Conservation (phyloP, 2,888 invertebrate species). For the Globia sparganii region DNA sequence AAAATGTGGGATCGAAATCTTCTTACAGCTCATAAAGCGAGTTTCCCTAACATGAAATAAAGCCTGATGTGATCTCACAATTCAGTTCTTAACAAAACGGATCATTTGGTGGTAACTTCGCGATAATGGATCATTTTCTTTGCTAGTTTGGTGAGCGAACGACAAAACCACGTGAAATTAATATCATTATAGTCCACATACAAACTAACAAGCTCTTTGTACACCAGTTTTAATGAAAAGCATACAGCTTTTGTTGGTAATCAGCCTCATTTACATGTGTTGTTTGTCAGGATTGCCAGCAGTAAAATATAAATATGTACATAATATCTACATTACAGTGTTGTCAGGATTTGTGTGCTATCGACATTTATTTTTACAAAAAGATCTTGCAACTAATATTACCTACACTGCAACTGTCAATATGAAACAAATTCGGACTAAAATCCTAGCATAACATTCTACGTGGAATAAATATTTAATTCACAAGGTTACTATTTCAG, state of each 20-base stretch:
- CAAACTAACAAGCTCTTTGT: slow-evolving; percentile 62
- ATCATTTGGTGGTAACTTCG: slow-evolving; percentile 8
- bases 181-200: slow-evolving; percentile 41
- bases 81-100: slow-evolving; percentile 17
- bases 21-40: slow-evolving; percentile 22
- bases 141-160: slow-evolving; percentile 5
- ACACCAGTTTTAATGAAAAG: slow-evolving; percentile 51
- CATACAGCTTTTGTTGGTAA: slow-evolving; percentile 55
- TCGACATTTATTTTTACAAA: neutral
- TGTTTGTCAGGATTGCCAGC: slow-evolving; percentile 47
- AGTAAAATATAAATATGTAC: slow-evolving; percentile 44
- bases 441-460: slow-evolving; percentile 1
- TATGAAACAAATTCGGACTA: neutral
- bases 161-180: slow-evolving; percentile 46
- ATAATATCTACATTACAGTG: slow-evolving; percentile 3
- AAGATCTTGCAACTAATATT: neutral
- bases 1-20: slow-evolving; percentile 11
- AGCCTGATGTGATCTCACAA: slow-evolving; percentile 11
- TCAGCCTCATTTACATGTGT: slow-evolving; percentile 60
- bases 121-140: slow-evolving; percentile 27
- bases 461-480: slow-evolving; percentile 31
- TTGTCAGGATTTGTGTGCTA: neutral
- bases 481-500: slow-evolving; percentile 46
- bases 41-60: slow-evolving; percentile 15
- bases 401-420: neutral